These are phyloP conservation scores for Sphinx pinastri DNA, from an alignment of 2,888 invertebrate genomes.

Conservation along the genomic window DNA sequence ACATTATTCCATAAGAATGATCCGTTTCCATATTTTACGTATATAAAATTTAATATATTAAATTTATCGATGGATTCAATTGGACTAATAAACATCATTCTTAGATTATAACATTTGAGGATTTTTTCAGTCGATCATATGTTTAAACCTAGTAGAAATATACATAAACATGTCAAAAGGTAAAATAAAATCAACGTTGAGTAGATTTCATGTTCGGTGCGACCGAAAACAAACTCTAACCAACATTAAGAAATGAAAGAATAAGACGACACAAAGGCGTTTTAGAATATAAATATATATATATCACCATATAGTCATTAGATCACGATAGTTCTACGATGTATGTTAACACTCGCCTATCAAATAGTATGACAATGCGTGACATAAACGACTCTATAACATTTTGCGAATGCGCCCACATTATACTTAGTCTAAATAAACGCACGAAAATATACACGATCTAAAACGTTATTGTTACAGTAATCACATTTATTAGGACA, in stretches of 20 bases:
- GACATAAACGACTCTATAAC: slow-evolving; percentile 60
- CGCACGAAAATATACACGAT: slow-evolving; percentile 81
- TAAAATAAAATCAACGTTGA: slow-evolving; percentile 59
- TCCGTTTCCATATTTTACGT: slow-evolving; percentile 24
- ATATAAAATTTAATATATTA: slow-evolving; percentile 26
- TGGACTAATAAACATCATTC: slow-evolving; percentile 35
- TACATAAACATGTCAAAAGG: slow-evolving; percentile 64
- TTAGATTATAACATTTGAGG: slow-evolving; percentile 49
- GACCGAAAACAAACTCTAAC: slow-evolving; percentile 49
- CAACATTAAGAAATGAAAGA: slow-evolving; percentile 54
- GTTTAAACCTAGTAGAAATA: slow-evolving; percentile 57
- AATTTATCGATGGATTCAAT: slow-evolving; percentile 19
- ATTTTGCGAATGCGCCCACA: slow-evolving; percentile 73
- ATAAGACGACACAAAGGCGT: slow-evolving; percentile 49
- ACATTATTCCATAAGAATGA: slow-evolving; percentile 40
- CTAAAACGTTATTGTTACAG: slow-evolving; percentile 82
- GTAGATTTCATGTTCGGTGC: slow-evolving; percentile 46
- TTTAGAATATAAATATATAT: slow-evolving; percentile 32
- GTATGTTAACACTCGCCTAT: slow-evolving; percentile 1
- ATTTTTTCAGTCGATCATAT: slow-evolving; percentile 61
- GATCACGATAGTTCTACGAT: slow-evolving; percentile 11
- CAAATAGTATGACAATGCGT: slow-evolving; percentile 27
- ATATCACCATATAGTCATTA: slow-evolving; percentile 33
- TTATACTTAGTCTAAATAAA: slow-evolving; percentile 75
- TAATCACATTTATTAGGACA: slow-evolving; percentile 82